Evolutionary conservation across 2,888 invertebrate genomes (phyloP).

Genomic region (Pocota personata): DNA sequence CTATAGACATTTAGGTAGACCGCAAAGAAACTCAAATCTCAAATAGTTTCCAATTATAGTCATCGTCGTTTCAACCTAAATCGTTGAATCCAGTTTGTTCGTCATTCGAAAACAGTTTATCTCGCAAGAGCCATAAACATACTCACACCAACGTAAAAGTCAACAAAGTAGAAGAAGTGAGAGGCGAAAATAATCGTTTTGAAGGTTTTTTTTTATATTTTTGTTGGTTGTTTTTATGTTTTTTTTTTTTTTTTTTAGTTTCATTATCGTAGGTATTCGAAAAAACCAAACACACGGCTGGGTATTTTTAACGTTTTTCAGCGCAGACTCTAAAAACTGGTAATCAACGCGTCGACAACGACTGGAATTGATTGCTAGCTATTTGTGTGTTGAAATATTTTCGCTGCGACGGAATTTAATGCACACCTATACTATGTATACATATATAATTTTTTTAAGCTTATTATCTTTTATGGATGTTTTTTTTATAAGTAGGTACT

Average conservation of each 20-base stretch:
- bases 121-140: constrained; percentile 44
- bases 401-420: constrained; percentile 13
- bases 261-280: constrained; percentile 64
- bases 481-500: constrained; percentile 26
- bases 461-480: constrained; percentile 45
- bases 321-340: constrained; percentile 71
- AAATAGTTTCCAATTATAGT: constrained; percentile 66
- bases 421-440: constrained; percentile 6
- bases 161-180: constrained; percentile 44
- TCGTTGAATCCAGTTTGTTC: constrained; percentile 62
- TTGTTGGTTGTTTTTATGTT: background rate
- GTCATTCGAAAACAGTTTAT: constrained; percentile 71
- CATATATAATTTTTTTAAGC: constrained; percentile 12
- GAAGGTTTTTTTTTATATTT: constrained; percentile 37
- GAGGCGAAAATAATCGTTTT: constrained; percentile 67
- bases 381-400: constrained; percentile 57
- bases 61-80: constrained; percentile 57
- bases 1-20: background rate
- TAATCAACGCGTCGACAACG: constrained; percentile 31
- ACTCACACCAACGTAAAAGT: constrained; percentile 12
- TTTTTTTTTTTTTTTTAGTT: constrained; percentile 37
- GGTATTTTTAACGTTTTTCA: constrained; percentile 62
- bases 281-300: constrained; percentile 47
- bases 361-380: constrained; percentile 47
- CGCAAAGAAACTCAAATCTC: constrained; percentile 19